phyloP scores from a whole-genome alignment of 2,888 invertebrate genomes.

The Epinotia ramella region DNA sequence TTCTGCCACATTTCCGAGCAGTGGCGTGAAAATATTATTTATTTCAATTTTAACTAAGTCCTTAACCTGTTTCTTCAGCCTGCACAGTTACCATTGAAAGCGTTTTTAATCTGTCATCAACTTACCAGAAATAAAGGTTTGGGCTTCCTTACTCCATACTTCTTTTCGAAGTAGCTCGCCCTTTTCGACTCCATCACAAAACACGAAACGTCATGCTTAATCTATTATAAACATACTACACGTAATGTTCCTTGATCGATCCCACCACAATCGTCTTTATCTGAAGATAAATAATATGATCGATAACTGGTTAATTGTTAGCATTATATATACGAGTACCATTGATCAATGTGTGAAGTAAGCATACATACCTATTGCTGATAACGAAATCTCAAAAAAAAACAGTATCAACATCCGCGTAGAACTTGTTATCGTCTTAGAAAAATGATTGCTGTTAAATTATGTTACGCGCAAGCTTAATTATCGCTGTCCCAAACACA shows the following conservation, averaged over 20 bases:
- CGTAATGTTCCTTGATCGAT: not conserved
- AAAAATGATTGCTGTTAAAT: too few species aligned
- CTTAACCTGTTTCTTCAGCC: too few species aligned
- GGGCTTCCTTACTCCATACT: slow-evolving; percentile 14
- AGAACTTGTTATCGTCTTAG: too few species aligned
- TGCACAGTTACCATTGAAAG: not conserved
- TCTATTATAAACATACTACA: slow-evolving; percentile 1
- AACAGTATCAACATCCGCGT: too few species aligned
- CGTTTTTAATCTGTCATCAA: not conserved
- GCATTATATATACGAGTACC: not conserved
- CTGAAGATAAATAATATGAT: slow-evolving; percentile 12
- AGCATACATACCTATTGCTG: too few species aligned
- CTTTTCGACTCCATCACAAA: slow-evolving; percentile 17
- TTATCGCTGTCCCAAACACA: too few species aligned
- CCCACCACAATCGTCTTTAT: slow-evolving; percentile 1
- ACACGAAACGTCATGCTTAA: slow-evolving; percentile 8
- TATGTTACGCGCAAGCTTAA: too few species aligned
- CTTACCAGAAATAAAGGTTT: slow-evolving; percentile 22
- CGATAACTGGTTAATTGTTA: slow-evolving; percentile 3
- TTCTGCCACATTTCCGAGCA: too few species aligned
- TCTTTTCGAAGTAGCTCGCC: slow-evolving; percentile 20
- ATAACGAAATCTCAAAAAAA: too few species aligned
- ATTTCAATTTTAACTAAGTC: too few species aligned
- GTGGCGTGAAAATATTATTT: too few species aligned
- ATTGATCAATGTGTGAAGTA: not conserved